Conservation (phyloP, 2,888 invertebrate species). For the Enchytraeus crypticus region DNA sequence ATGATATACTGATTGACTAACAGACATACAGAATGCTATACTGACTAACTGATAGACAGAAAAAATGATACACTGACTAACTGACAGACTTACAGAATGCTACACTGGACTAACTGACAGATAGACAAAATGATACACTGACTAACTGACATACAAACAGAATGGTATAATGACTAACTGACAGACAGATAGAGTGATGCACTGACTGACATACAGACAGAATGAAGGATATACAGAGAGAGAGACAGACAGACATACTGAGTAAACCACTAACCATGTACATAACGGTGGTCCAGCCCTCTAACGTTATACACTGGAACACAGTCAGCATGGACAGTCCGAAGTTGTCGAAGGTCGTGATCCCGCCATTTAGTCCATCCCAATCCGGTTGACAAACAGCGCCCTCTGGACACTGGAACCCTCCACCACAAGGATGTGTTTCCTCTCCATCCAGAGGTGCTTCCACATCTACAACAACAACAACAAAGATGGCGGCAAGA, state of each 20-base stretch:
- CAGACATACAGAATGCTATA: neutral
- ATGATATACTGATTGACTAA: neutral
- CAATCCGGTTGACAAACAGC: constrained; percentile 1
- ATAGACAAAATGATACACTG: constrained; percentile 71
- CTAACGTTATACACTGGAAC: constrained; percentile 92
- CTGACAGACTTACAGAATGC: no score
- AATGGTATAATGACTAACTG: constrained; percentile 95
- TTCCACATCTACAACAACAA: neutral
- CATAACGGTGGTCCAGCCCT: constrained; percentile 96
- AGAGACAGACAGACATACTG: no score
- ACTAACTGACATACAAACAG: constrained; percentile 99
- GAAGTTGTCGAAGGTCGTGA: constrained; percentile 98
- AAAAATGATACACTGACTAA: neutral
- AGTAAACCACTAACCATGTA: constrained; percentile 84
- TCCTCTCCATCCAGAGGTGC: constrained; percentile 62
- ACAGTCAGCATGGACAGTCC: constrained; percentile 97
- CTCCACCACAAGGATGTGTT: constrained; percentile 73
- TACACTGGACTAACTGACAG: neutral
- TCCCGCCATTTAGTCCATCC: constrained; percentile 58
- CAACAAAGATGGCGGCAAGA: neutral
- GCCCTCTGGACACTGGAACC: constrained; percentile 17
- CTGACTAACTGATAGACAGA: neutral
- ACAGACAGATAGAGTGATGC: constrained; percentile 94
- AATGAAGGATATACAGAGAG: constrained; percentile 98
- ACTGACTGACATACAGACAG: constrained; percentile 98